These are phyloP conservation scores for Motacilla alba DNA, from an alignment of 2,113 vertebrate species.

Conservation along the genomic window DNA sequence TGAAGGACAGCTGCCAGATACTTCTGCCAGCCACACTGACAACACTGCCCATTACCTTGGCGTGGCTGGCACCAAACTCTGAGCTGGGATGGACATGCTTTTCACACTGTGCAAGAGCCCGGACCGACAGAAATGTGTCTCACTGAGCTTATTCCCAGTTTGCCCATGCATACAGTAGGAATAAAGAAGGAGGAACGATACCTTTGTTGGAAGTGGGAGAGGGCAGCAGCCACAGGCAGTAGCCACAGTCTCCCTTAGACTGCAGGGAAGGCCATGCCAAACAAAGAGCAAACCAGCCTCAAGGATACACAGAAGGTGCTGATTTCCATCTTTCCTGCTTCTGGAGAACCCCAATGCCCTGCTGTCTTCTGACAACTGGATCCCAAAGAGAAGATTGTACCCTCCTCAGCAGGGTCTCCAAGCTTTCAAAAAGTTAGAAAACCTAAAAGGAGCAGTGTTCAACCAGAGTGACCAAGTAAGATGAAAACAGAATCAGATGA, in stretches of 20 bases:
- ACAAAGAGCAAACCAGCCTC: background rate
- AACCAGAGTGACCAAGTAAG: background rate
- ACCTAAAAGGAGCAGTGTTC: background rate
- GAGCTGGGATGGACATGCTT: background rate
- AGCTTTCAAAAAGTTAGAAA: background rate
- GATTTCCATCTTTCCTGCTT: background rate
- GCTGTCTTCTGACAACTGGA: background rate
- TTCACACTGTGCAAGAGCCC: background rate
- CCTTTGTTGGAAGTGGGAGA: background rate
- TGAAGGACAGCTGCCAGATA: background rate
- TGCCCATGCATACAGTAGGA: background rate
- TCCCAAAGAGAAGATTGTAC: background rate
- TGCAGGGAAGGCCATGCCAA: background rate
- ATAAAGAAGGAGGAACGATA: background rate
- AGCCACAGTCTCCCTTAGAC: background rate
- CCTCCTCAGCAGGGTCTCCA: background rate
- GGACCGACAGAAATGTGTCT: background rate
- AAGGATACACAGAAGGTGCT: background rate
- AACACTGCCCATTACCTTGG: background rate
- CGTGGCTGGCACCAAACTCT: background rate
- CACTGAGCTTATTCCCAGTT: background rate
- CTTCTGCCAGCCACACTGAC: background rate
- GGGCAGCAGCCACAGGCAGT: background rate
- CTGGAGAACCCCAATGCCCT: background rate
- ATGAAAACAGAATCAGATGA: background rate